These are phyloP conservation scores for Agonopterix subpropinquella DNA, from an alignment of 2,888 invertebrate genomes.

Conservation along the genomic window DNA sequence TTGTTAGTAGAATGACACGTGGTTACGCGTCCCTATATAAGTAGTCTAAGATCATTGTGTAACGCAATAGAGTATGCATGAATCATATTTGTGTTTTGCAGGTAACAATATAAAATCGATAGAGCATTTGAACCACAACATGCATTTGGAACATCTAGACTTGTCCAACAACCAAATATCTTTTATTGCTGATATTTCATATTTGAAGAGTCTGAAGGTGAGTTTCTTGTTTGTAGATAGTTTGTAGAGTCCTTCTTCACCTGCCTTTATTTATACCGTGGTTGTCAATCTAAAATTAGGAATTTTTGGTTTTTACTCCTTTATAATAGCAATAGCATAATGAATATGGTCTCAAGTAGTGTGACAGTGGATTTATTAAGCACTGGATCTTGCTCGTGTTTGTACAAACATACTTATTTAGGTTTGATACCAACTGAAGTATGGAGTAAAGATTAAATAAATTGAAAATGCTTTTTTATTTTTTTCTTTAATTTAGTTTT, in stretches of 20 bases:
- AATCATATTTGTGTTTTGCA: constrained; percentile 35
- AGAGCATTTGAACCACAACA: constrained; percentile 89
- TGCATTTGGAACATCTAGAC: constrained; percentile 88
- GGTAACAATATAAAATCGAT: constrained; percentile 96
- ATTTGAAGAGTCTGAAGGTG: constrained; percentile 88
- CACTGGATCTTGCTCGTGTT: too few relatives aligned
- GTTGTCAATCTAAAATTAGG: neutral
- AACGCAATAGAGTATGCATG: neutral
- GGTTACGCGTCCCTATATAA: too few relatives aligned
- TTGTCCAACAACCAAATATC: constrained; percentile 93
- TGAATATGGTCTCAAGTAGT: too few relatives aligned
- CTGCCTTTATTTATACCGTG: neutral
- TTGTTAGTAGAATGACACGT: too few relatives aligned
- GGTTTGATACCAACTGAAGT: too few relatives aligned
- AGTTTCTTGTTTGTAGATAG: neutral
- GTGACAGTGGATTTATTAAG: too few relatives aligned
- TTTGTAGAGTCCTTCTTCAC: neutral
- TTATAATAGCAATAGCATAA: too few relatives aligned
- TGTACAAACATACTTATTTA: too few relatives aligned
- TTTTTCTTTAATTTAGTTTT: neutral
- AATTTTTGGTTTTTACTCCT: neutral
- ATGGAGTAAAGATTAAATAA: too few relatives aligned
- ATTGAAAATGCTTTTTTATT: too few relatives aligned
- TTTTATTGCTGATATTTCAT: constrained; percentile 89
- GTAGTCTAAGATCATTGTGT: too few relatives aligned